Percentiles rank a stretch among this genome's conserved stretches.
These are phyloP conservation scores for Cyclophora punctaria DNA, from an alignment of 2,888 invertebrate genomes.

Conservation along the genomic window DNA sequence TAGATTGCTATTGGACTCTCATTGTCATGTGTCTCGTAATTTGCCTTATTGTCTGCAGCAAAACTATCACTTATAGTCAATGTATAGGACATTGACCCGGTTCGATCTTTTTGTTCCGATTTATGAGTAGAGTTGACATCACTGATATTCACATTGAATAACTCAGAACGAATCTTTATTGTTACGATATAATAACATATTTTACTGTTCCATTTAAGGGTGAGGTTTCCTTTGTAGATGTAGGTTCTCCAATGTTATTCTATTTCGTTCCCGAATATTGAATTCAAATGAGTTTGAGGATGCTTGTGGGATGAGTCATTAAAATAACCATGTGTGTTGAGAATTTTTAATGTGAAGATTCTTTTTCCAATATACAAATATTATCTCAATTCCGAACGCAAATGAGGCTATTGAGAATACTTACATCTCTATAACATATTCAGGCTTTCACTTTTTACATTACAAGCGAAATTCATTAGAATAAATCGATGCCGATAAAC, in stretches of 20 bases:
- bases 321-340: too few species aligned
- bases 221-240: too few species aligned
- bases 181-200: too few species aligned
- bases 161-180: too few species aligned
- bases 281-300: slow-evolving; percentile 27
- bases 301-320: slow-evolving; percentile 33
- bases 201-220: too few species aligned
- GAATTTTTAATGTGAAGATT: too few species aligned
- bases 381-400: too few species aligned
- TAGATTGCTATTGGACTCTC: slow-evolving; percentile 29
- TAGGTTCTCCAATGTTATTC: too few species aligned
- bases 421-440: slow-evolving; percentile 6
- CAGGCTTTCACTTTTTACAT: slow-evolving; percentile 26
- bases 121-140: slow-evolving; percentile 21
- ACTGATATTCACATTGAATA: slow-evolving; percentile 22
- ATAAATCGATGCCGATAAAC: slow-evolving; percentile 16
- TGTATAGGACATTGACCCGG: slow-evolving; percentile 56
- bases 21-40: slow-evolving; percentile 40
- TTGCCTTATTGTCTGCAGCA: slow-evolving; percentile 49
- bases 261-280: slow-evolving; percentile 16
- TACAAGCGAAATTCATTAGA: slow-evolving; percentile 18
- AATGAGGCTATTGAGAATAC: too few species aligned
- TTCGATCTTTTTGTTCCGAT: slow-evolving; percentile 42
- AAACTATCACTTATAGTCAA: slow-evolving; percentile 45
- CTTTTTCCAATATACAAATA: too few species aligned